Percentiles rank a stretch among this genome's conserved stretches.
phyloP scores from a whole-genome alignment of 2,888 invertebrate genomes.

The Parnassius glacialis region DNA sequence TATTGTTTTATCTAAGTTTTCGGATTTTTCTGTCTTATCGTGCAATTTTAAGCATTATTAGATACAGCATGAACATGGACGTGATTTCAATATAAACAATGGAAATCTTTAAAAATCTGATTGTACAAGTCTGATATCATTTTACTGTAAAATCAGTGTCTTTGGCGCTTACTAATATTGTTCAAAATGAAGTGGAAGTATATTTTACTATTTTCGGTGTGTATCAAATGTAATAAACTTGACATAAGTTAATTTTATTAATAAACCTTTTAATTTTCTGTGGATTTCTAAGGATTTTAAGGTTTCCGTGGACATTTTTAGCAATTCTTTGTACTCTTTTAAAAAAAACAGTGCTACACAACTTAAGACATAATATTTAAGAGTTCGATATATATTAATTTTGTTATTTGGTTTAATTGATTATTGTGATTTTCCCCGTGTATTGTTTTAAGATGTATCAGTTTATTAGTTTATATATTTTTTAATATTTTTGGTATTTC shows the following conservation, averaged over 20 bases:
- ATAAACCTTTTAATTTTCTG: background rate
- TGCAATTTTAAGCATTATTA: background rate
- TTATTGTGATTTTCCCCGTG: too few species aligned
- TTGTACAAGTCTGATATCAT: background rate
- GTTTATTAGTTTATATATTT: too few species aligned
- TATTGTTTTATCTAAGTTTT: too few species aligned
- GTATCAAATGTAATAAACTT: background rate
- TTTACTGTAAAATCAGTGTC: background rate
- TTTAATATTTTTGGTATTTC: too few species aligned
- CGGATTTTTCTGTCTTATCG: slow-evolving; percentile 3
- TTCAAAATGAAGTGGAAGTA: slow-evolving; percentile 8
- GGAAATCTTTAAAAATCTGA: background rate
- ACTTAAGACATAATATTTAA: too few species aligned
- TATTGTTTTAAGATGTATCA: too few species aligned
- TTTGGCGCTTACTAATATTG: background rate
- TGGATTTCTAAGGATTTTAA: too few species aligned
- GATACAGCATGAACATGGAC: slow-evolving; percentile 2
- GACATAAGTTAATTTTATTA: background rate
- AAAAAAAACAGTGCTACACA: too few species aligned
- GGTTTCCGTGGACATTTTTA: too few species aligned
- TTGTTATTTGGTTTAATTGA: too few species aligned
- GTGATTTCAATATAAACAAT: slow-evolving; percentile 9
- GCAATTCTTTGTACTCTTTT: too few species aligned
- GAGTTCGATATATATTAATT: too few species aligned
- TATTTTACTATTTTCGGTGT: slow-evolving; percentile 8